Base-by-base conservation (phyloP, 2,888 invertebrate genomes). In the Hyles lineata region DNA sequence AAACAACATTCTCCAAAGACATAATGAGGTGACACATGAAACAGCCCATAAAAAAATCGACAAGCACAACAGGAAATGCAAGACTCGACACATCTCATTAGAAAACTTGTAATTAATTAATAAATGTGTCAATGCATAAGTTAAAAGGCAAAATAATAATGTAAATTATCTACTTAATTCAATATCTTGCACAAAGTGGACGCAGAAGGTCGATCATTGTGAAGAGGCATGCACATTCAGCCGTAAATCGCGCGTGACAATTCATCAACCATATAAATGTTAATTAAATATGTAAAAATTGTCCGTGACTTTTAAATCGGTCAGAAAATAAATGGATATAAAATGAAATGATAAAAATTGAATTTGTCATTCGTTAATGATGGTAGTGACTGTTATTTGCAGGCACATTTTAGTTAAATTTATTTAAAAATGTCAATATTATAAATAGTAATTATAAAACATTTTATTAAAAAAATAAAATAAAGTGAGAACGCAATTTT, bases 91-190 rank as follows among this genome's bases (percentile, higher is more conserved):
- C 67, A 50, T 43, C 55, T 17, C 43, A 55, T 6, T 67, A 67
- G 43, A 67, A 67, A 67, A 67, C 67, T 50, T 23, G 67, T 67
- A 21, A 63, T 63, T 62, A 62, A 35, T 62, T 50, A 67, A 23
- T 23, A 67, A 67, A 23, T 67, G 67, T 50, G 67, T 67, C 67
- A 67, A 67, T 67, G 67, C 17, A 67, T 67, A 67, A 50, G 17
- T 67, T 67, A 43, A 50, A n/a, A 21, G 67, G 17, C 23, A 67
- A 8, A 50, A 67, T 67, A 23, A 11, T 50, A 67, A 67, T 67
- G 43, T 21, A 50, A 67, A 50, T 67, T 67, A 67, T 67, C 50
- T 15, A 50, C 43, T 67, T 67, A 15, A 67, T 67, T 67, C 67
- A 50, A 50, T 17, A 67, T 43, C 43, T 67, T 67, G 43, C 63